phyloP scores from a whole-genome alignment of 2,888 invertebrate species.

The Neoitamus cyanurus region DNA sequence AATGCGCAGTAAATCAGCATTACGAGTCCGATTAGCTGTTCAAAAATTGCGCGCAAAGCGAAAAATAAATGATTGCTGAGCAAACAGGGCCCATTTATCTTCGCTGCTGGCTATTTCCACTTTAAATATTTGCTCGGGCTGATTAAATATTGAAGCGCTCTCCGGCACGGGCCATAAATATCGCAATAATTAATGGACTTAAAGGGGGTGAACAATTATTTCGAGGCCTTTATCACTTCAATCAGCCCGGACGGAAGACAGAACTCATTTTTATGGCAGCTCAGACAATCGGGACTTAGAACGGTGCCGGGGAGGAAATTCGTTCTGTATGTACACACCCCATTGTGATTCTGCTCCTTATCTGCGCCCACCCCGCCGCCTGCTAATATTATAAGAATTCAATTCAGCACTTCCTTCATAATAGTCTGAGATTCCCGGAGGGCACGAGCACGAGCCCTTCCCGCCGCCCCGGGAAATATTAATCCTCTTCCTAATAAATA shows the following conservation, averaged over 20 bases:
- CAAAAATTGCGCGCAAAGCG: neutral
- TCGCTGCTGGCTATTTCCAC: slow-evolving; percentile 1
- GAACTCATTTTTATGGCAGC: neutral
- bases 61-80: neutral
- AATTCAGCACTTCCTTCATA: slow-evolving; percentile 11
- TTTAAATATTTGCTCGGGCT: neutral
- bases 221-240: neutral
- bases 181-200: slow-evolving; percentile 1
- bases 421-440: neutral
- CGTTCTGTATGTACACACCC: neutral
- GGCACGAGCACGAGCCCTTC: neutral
- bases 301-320: neutral
- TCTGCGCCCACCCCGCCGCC: neutral
- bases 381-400: slow-evolving; percentile 26
- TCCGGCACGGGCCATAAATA: neutral
- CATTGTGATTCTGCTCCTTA: neutral
- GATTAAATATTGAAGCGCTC: neutral
- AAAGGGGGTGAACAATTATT: slow-evolving; percentile 5
- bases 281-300: neutral
- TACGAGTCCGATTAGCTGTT: neutral
- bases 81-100: neutral
- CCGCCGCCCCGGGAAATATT: slow-evolving; percentile 42
- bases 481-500: slow-evolving; percentile 51
- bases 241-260: neutral
- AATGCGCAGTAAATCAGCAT: neutral